Evolutionary conservation across 2,888 invertebrate species (phyloP).

Genomic region (Octonoba sinensis): DNA sequence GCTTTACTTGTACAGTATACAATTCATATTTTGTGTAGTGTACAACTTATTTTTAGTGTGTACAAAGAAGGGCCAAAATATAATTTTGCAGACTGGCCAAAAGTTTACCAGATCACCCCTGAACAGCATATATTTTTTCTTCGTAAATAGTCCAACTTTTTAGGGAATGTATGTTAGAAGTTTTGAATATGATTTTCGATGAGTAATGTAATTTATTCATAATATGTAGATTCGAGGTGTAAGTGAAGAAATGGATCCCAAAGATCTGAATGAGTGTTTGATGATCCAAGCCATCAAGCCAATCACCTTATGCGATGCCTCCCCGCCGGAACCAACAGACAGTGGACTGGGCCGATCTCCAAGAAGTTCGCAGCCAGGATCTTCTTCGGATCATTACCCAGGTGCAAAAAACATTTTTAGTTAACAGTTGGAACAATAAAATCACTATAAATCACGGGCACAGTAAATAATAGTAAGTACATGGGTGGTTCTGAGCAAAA

Average conservation of each 20-base stretch:
- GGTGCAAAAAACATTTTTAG: constrained; percentile 7
- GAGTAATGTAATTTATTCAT: background rate
- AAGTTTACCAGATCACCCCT: no score
- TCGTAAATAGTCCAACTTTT: background rate
- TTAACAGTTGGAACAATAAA: no score
- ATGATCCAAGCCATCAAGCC: constrained; percentile 61
- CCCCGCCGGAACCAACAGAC: constrained; percentile 53
- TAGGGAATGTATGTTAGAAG: background rate
- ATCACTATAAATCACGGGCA: no score
- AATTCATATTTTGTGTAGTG: no score
- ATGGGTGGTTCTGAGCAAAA: no score
- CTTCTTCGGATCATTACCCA: constrained; percentile 59
- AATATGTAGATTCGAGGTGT: constrained; percentile 47
- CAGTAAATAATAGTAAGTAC: no score
- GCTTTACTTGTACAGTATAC: no score
- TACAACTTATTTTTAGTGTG: no score
- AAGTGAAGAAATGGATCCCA: constrained; percentile 56
- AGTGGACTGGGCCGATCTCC: constrained; percentile 61
- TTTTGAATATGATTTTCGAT: background rate
- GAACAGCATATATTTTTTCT: no score
- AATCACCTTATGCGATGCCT: constrained; percentile 42
- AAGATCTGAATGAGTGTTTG: constrained; percentile 57
- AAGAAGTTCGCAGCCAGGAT: constrained; percentile 46
- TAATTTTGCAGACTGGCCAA: no score
- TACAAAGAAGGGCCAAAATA: no score